These are phyloP conservation scores for Ectropis crepuscularia DNA, from an alignment of 2,888 invertebrate species.

Conservation along the genomic window DNA sequence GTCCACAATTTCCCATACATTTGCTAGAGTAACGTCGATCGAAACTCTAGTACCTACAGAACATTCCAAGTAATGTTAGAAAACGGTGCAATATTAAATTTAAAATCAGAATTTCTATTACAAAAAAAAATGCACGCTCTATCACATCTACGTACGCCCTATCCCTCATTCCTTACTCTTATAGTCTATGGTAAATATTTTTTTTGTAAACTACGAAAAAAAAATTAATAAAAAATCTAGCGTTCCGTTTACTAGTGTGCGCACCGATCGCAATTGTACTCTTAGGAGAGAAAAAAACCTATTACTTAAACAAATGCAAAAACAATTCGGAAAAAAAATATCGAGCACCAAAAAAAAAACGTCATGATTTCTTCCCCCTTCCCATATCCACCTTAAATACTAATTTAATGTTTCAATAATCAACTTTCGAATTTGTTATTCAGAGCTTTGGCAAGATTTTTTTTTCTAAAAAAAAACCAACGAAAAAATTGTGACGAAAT, in stretches of 20 bases:
- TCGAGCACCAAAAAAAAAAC: slow-evolving; percentile 50
- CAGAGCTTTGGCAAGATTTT: slow-evolving; percentile 70
- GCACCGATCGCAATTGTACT: slow-evolving; percentile 47
- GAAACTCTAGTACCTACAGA: no score
- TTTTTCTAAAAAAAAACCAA: slow-evolving; percentile 39
- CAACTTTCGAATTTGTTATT: slow-evolving; percentile 16
- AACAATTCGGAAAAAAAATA: slow-evolving; percentile 44
- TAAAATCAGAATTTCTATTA: slow-evolving; percentile 17
- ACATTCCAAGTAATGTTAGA: no score
- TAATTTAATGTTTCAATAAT: slow-evolving; percentile 15
- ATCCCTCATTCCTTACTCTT: slow-evolving; percentile 55
- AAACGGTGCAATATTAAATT: slow-evolving; percentile 1
- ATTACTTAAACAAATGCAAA: slow-evolving; percentile 50
- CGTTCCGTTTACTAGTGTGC: slow-evolving; percentile 52
- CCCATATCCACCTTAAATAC: slow-evolving; percentile 28
- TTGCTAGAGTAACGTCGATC: no score
- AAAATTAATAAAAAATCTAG: slow-evolving; percentile 47
- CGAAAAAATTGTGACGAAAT: slow-evolving; percentile 55
- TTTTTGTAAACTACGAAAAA: slow-evolving; percentile 43
- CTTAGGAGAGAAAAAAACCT: slow-evolving; percentile 40
- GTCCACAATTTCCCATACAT: no score
- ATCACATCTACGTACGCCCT: slow-evolving; percentile 56
- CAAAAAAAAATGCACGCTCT: slow-evolving; percentile 61
- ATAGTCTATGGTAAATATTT: slow-evolving; percentile 63
- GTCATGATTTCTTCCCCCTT: slow-evolving; percentile 41